Percentiles rank a stretch among this genome's conserved stretches.
phyloP scores from a whole-genome alignment of 2,113 vertebrate genomes.

The Brachyhypopomus occidentalis region DNA sequence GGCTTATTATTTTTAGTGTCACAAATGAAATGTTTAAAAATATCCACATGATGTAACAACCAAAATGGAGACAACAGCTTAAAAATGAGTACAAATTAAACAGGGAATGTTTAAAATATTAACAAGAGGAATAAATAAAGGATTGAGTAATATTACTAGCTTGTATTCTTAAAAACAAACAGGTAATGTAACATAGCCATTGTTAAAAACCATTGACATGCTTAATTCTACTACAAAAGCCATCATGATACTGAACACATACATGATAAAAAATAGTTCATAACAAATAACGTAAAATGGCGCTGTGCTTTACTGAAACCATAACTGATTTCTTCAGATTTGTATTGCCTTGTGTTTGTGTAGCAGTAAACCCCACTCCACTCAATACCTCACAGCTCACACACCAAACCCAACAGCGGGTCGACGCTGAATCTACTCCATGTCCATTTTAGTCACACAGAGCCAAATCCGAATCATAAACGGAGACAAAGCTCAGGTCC shows the following conservation, averaged over 20 bases:
- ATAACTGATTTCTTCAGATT: neutral
- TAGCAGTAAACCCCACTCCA: too few species aligned
- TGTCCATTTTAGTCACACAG: too few species aligned
- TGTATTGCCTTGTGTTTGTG: neutral
- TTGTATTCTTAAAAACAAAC: neutral
- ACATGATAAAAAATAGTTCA: neutral
- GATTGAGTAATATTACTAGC: neutral
- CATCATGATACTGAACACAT: neutral
- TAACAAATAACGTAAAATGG: neutral
- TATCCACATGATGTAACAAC: neutral
- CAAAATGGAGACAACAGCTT: neutral
- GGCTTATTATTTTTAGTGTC: neutral
- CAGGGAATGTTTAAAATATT: neutral
- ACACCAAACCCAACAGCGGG: neutral
- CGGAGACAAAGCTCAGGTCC: neutral
- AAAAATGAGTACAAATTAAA: neutral
- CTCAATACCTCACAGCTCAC: neutral
- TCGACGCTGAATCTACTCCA: too few species aligned
- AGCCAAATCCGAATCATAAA: neutral
- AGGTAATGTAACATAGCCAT: neutral
- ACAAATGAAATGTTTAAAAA: neutral
- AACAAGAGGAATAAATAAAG: slow-evolving; percentile 4
- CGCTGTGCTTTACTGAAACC: too few species aligned
- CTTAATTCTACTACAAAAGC: neutral
- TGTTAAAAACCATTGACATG: neutral